A percentile compares a stretch with the other conserved stretches of the same genome.
Conservation (phyloP, 2,797 vertebrate species). For the Clarias laeviceps region DNA sequence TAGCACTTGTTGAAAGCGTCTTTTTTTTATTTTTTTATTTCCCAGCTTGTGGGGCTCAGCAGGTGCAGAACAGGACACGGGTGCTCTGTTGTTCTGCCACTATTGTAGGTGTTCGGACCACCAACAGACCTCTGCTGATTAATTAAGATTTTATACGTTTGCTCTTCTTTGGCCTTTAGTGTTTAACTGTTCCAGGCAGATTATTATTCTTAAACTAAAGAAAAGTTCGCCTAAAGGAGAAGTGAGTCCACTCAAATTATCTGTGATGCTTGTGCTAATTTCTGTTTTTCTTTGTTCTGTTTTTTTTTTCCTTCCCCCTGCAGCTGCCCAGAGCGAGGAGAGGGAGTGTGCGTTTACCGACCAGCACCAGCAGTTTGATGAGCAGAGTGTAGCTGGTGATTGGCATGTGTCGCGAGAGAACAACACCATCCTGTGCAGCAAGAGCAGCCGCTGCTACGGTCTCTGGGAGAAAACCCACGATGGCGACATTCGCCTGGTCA, state of each 20-base stretch:
- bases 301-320: constrained; percentile 23
- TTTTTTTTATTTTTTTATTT: not conserved
- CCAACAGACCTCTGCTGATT: constrained; percentile 27
- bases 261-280: constrained; percentile 4
- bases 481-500: constrained; percentile 86
- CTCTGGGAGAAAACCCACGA: constrained; percentile 89
- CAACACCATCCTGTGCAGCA: constrained; percentile 84
- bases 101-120: constrained; percentile 21
- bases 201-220: constrained; percentile 43
- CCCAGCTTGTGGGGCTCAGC: constrained; percentile 32
- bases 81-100: constrained; percentile 40
- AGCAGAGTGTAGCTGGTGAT: constrained; percentile 71
- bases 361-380: constrained; percentile 77
- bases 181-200: constrained; percentile 8
- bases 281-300: constrained; percentile 6
- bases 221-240: constrained; percentile 6
- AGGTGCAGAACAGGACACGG: constrained; percentile 49
- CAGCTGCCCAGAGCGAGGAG: constrained; percentile 66
- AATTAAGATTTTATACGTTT: constrained; percentile 43
- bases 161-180: constrained; percentile 15
- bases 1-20: constrained; percentile 15
- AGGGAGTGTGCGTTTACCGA: constrained; percentile 86
- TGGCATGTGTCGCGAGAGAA: constrained; percentile 83
- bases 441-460: constrained; percentile 88
- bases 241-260: not conserved